Conservation (phyloP, 1,140 invertebrate species). For the Drosophila sechellia region DNA sequence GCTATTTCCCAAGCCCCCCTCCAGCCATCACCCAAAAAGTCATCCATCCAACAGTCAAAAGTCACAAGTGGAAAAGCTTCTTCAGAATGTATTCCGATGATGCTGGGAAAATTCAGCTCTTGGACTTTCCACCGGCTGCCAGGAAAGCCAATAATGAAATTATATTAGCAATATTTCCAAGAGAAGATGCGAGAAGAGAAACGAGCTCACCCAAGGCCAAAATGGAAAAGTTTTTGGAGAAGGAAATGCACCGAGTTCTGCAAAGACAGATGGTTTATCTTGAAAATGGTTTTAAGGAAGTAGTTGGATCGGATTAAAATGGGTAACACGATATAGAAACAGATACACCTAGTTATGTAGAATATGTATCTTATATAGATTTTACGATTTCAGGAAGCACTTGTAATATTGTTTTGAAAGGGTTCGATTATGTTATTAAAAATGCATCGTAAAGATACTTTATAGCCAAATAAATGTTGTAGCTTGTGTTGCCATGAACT, state of each 20-base stretch:
- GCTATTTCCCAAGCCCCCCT: slow-evolving; percentile 6
- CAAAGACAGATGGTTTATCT: slow-evolving; percentile 4
- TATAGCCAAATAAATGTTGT: no score
- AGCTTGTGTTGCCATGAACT: no score
- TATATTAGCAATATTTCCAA: slow-evolving; percentile 54
- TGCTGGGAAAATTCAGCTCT: slow-evolving; percentile 24
- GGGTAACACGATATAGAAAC: no score
- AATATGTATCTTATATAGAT: no score
- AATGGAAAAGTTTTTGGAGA: slow-evolving; percentile 26
- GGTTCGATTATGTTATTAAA: no score
- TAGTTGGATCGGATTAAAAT: not conserved
- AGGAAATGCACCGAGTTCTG: slow-evolving; percentile 21
- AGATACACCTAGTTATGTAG: no score
- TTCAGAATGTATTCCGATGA: slow-evolving; percentile 37
- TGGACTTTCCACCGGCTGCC: slow-evolving; percentile 9
- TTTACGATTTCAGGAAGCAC: no score
- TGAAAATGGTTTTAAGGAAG: not conserved
- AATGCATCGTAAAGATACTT: no score
- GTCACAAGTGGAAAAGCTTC: slow-evolving; percentile 57
- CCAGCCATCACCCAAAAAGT: not conserved
- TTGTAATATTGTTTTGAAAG: no score
- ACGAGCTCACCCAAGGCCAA: slow-evolving; percentile 7
- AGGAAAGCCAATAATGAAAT: slow-evolving; percentile 63
- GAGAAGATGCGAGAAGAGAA: not conserved
- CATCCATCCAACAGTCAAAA: slow-evolving; percentile 32